Conservation (phyloP, 2,113 vertebrate genomes). For the Podilymbus podiceps region DNA sequence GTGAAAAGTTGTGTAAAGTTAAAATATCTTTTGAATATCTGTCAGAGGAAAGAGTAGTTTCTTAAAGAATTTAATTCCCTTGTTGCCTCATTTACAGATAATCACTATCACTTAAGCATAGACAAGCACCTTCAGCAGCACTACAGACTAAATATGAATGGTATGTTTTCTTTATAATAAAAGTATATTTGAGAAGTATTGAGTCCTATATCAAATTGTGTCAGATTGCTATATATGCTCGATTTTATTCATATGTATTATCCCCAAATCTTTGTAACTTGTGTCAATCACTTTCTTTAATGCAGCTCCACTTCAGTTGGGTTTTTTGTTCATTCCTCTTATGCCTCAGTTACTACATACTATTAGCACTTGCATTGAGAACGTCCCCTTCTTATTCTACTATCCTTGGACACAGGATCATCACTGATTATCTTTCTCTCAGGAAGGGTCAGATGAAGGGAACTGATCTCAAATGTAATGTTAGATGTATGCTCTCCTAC, state of each 20-base stretch:
- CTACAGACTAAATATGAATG: background rate
- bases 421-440: background rate
- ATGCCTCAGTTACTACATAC: background rate
- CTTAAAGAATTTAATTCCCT: background rate
- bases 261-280: background rate
- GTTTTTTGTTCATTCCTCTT: background rate
- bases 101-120: background rate
- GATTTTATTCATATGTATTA: background rate
- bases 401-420: background rate
- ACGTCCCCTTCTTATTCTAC: background rate
- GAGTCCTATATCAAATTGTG: background rate
- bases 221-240: background rate
- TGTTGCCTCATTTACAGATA: background rate
- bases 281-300: background rate
- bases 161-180: background rate
- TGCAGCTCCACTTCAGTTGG: background rate
- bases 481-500: background rate
- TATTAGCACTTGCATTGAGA: background rate
- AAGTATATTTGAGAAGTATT: background rate
- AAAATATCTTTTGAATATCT: background rate
- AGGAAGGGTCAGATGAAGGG: background rate
- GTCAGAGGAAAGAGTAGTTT: background rate
- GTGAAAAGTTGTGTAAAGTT: rapidly evolving
- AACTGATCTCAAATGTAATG: background rate
- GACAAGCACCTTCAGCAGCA: background rate